Conservation (phyloP, 2,113 vertebrate species). For the Perca fluviatilis region DNA sequence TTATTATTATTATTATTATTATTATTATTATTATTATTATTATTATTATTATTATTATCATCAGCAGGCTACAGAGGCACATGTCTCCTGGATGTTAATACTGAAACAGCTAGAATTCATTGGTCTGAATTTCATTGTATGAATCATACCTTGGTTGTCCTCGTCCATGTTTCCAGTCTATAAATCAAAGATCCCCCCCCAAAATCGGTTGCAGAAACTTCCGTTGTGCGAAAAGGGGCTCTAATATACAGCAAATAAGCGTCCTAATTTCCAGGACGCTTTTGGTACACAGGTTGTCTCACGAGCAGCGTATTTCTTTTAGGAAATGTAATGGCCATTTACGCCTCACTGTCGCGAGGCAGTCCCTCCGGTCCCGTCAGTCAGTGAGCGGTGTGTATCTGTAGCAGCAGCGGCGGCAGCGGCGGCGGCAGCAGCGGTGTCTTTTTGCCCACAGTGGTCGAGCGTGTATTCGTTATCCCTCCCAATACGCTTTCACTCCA, state of each 20-base stretch:
- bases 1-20: background rate
- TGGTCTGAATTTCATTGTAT: conserved; percentile 14
- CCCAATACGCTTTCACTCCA: conserved; percentile 70
- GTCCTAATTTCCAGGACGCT: conserved; percentile 63
- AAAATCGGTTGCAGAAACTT: conserved; percentile 68
- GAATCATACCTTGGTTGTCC: conserved; percentile 82
- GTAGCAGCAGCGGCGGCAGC: background rate
- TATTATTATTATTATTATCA: background rate
- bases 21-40: background rate
- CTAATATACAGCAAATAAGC: conserved; percentile 30
- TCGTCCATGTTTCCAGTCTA: conserved; percentile 78
- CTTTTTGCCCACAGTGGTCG: conserved; percentile 42
- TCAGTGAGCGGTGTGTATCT: conserved; percentile 10
- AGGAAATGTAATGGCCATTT: conserved; percentile 58
- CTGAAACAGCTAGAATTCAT: conserved; percentile 6
- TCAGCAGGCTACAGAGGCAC: conserved; percentile 1
- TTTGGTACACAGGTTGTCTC: conserved; percentile 68
- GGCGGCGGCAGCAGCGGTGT: conserved; percentile 17
- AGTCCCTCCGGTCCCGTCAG: conserved; percentile 24
- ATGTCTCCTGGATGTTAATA: conserved; percentile 15
- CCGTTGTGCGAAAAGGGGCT: conserved; percentile 28
- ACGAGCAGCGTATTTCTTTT: conserved; percentile 53
- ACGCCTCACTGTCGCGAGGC: conserved; percentile 20
- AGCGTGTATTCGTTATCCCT: conserved; percentile 48
- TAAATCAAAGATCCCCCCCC: conserved; percentile 33